A percentile compares a stretch with the other conserved stretches of the same genome.
Conservation (phyloP, 37 sponge, comb jelly and placozoan genomes). For the Bolinopsis microptera region DNA sequence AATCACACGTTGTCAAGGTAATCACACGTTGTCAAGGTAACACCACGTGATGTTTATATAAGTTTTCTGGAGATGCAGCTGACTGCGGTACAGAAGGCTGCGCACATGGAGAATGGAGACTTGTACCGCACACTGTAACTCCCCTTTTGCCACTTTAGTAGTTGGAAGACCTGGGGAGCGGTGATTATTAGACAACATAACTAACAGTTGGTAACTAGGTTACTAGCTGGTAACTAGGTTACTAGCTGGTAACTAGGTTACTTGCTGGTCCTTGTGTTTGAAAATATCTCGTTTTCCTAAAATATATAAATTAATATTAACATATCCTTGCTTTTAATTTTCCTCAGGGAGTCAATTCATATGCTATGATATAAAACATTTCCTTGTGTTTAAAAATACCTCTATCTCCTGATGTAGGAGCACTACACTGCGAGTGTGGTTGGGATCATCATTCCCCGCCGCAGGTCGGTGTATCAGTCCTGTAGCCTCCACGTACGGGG, state of each 20-base stretch:
- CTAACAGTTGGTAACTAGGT: too few relatives aligned
- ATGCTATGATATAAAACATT: too few relatives aligned
- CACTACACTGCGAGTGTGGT: neutral
- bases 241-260: too few relatives aligned
- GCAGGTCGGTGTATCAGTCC: constrained; percentile 27
- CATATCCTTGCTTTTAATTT: too few relatives aligned
- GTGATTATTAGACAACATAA: too few relatives aligned
- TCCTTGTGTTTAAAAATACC: neutral
- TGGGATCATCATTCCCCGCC: neutral
- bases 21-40: neutral
- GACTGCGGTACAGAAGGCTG: constrained; percentile 63
- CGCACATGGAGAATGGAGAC: constrained; percentile 64
- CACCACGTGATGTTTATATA: neutral
- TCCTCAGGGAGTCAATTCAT: too few relatives aligned
- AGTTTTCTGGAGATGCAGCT: constrained; percentile 62
- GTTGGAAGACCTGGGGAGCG: constrained; percentile 41
- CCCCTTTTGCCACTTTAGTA: constrained; percentile 49
- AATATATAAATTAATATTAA: too few relatives aligned
- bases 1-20: neutral
- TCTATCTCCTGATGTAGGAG: neutral
- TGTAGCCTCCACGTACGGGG: neutral
- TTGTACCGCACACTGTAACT: constrained; percentile 65
- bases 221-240: too few relatives aligned
- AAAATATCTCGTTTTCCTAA: too few relatives aligned
- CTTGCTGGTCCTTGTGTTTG: too few relatives aligned